A percentile compares a stretch with the other conserved stretches of the same genome.
phyloP scores from a whole-genome alignment of 2,888 invertebrate genomes.

The Mesoligia furuncula region DNA sequence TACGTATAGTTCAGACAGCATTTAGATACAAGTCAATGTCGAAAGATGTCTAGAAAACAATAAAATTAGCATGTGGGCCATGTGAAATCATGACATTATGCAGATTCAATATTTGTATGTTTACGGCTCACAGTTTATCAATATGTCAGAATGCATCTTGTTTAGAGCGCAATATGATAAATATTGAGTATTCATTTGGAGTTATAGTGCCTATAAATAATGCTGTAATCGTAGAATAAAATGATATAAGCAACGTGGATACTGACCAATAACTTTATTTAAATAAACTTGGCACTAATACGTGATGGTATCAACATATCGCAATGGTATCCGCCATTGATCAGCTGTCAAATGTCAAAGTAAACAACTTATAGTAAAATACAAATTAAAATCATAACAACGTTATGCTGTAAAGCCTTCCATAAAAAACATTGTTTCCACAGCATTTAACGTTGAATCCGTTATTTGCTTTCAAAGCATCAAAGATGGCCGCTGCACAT shows the following conservation, averaged over 20 bases:
- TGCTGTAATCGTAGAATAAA: not conserved
- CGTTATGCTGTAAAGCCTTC: constrained; percentile 10
- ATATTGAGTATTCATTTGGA: constrained; percentile 39
- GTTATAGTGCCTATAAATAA: constrained; percentile 8
- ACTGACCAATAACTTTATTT: not conserved
- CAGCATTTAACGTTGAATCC: constrained; percentile 37
- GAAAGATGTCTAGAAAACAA: constrained; percentile 29
- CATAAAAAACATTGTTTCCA: constrained; percentile 48
- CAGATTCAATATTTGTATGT: constrained; percentile 20
- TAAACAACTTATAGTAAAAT: not conserved
- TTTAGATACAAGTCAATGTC: constrained; percentile 26
- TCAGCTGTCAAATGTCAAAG: not conserved
- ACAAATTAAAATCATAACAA: constrained; percentile 12
- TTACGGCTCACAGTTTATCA: constrained; percentile 28
- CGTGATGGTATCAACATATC: not conserved
- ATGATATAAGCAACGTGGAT: constrained; percentile 12
- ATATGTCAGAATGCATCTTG: constrained; percentile 46
- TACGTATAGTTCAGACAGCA: constrained; percentile 5
- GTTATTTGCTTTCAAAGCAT: constrained; percentile 55
- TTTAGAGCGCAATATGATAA: constrained; percentile 43
- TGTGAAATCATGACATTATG: constrained; percentile 39
- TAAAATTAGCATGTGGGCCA: constrained; percentile 39
- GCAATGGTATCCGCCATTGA: not conserved
- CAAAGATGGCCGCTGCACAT: constrained; percentile 55
- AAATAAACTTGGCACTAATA: not conserved